Evolutionary conservation across 2,797 vertebrate species (phyloP), one percentile per base, ranked within the genome.

Genomic region (Cynopterus sphinx): DNA sequence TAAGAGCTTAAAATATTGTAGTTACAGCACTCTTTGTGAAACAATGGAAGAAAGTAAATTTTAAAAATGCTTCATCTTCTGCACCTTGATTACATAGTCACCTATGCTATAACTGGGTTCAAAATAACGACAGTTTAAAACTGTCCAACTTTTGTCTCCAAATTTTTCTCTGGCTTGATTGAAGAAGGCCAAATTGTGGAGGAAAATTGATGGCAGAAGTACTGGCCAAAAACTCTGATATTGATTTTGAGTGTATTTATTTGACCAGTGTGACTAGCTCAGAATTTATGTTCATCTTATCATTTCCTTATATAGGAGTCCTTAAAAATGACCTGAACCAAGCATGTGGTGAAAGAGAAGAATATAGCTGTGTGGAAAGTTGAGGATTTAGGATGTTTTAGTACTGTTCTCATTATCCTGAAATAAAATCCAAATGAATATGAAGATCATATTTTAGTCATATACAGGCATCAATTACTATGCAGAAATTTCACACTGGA

Each of bases 361-460:
- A 94, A 74, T 84, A 93, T 4, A 96, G 90, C 78, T 79, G 97
- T 91, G 86, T 93, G 93, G 77, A 93, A 95, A 97, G 78, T 1
- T 31, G 96, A 94, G 57, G 91, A 84, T 57, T 82, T 91, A 97
- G 95, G 96, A 97, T 84, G 90, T 95, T 97, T 61, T 88, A 87
- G 84, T 90, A 70, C 75, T 96, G 31, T 95, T 96, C 89, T 98
- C 89, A 87, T 97, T 97, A 94, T 97, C 97, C 98, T 98, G 97
- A 88, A 98, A 98, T 12, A 97, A 92, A 98, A 90, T 83, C 59
- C 55, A 98, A 98, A 97, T 59, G 36, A 96, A 97, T 96, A 96
- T 46, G 68, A 55, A 73, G 49, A 94, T 61, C 17, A 68, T 70
- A 2, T 81, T 24, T 91, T 93, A 46, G 65, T 96, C 17, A 87